Evolutionary conservation across 2,888 invertebrate species (phyloP).

Genomic region (Papilio demoleus): DNA sequence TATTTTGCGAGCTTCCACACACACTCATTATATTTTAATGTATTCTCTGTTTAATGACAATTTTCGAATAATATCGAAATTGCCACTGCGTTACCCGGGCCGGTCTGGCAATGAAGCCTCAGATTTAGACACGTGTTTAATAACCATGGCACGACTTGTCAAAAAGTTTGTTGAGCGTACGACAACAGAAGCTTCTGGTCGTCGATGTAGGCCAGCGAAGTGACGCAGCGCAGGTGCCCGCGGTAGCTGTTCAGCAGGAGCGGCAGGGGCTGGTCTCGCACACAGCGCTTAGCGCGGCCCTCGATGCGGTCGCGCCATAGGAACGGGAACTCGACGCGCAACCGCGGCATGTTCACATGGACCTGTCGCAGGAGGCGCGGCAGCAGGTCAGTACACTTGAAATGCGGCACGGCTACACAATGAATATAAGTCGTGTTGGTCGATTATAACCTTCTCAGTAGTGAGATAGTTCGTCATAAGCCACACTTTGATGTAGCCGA

Average conservation of each 20-base stretch:
- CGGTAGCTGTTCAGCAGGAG: conserved; percentile 87
- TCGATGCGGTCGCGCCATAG: conserved; percentile 86
- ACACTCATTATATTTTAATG: no score
- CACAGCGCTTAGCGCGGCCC: conserved; percentile 87
- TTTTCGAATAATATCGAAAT: no score
- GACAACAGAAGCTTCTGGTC: conserved; percentile 86
- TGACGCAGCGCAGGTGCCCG: conserved; percentile 88
- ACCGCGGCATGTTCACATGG: conserved; percentile 84
- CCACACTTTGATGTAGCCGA: conserved; percentile 93
- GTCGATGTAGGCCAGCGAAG: conserved; percentile 86
- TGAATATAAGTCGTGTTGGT: not conserved
- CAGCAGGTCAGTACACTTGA: no score
- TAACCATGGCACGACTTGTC: not conserved
- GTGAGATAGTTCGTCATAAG: conserved; percentile 86
- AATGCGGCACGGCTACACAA: no score
- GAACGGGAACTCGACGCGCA: conserved; percentile 89
- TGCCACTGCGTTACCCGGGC: not conserved
- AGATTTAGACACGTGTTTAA: not conserved
- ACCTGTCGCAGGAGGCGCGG: conserved; percentile 52
- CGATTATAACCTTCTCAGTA: conserved; percentile 57
- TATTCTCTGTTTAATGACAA: no score
- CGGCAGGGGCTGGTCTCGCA: conserved; percentile 85
- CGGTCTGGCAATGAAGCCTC: not conserved
- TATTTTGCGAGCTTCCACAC: no score
- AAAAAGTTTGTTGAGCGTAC: conserved; percentile 62